Conservation (phyloP, 2,113 vertebrate genomes). For the Corythornis madagascariensis region DNA sequence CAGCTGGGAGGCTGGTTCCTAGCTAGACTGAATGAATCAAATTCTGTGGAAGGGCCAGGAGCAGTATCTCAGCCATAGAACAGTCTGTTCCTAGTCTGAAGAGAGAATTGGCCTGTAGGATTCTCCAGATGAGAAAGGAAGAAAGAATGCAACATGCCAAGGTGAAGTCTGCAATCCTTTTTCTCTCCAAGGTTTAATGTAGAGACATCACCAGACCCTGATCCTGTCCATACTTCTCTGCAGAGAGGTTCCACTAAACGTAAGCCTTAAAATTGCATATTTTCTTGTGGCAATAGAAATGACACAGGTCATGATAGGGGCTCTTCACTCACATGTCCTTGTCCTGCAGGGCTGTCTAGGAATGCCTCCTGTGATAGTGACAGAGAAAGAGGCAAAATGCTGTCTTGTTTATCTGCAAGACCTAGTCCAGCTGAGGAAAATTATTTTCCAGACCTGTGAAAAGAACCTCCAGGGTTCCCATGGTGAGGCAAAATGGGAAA, state of each 20-base stretch:
- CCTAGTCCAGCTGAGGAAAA: neutral
- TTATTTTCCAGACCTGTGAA: neutral
- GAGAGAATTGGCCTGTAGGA: neutral
- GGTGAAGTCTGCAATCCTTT: neutral
- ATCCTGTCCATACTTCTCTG: neutral
- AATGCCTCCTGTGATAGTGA: neutral
- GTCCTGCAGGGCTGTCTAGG: neutral
- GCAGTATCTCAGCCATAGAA: fast-evolving
- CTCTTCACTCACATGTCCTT: fast-evolving
- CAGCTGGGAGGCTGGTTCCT: neutral
- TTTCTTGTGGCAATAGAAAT: neutral
- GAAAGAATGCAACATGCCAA: fast-evolving
- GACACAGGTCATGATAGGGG: neutral
- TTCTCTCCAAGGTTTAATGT: neutral
- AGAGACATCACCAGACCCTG: neutral
- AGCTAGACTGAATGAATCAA: no score
- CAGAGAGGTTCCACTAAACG: neutral
- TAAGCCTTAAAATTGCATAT: fast-evolving
- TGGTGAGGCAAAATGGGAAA: neutral
- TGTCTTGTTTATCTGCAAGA: neutral
- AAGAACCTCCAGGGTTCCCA: neutral
- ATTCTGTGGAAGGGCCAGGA: neutral
- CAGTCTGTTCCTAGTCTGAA: neutral
- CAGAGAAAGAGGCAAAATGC: fast-evolving
- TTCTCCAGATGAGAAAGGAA: neutral